These are phyloP conservation scores for Cyclargus thomasi DNA, from an alignment of 1,140 invertebrate species.

Conservation along the genomic window DNA sequence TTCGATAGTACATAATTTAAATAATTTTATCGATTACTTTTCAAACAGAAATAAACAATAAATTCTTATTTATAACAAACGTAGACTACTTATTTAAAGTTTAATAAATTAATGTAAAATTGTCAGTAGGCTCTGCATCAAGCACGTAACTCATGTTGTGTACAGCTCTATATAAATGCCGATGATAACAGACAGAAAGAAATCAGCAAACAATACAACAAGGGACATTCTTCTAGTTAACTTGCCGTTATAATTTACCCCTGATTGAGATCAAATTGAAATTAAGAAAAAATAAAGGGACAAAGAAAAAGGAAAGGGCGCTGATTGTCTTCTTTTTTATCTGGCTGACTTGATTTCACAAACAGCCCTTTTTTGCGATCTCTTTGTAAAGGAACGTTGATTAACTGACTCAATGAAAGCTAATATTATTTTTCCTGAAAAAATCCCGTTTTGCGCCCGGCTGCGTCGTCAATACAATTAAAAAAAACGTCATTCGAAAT, in stretches of 20 bases:
- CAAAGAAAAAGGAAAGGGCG: constrained; percentile 41
- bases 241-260: constrained; percentile 70
- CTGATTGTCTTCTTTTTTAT: constrained; percentile 56
- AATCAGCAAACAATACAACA: constrained; percentile 55
- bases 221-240: constrained; percentile 64
- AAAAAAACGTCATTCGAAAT: constrained; percentile 1
- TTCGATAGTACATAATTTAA: no score
- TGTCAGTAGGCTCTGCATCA: no score
- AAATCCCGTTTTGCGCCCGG: background rate
- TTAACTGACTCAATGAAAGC: constrained; percentile 33
- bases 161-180: constrained; percentile 48
- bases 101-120: no score
- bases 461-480: background rate
- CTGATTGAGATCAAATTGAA: constrained; percentile 69
- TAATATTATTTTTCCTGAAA: constrained; percentile 22
- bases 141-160: background rate
- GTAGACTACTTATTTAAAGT: no score
- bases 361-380: constrained; percentile 41
- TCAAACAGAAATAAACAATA: no score
- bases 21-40: no score
- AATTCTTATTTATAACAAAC: no score
- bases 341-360: constrained; percentile 58
- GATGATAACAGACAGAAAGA: constrained; percentile 44
- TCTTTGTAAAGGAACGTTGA: constrained; percentile 41
- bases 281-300: constrained; percentile 70